phyloP scores from a whole-genome alignment of 2,797 vertebrate species.

The Sebastes trivittatus region DNA sequence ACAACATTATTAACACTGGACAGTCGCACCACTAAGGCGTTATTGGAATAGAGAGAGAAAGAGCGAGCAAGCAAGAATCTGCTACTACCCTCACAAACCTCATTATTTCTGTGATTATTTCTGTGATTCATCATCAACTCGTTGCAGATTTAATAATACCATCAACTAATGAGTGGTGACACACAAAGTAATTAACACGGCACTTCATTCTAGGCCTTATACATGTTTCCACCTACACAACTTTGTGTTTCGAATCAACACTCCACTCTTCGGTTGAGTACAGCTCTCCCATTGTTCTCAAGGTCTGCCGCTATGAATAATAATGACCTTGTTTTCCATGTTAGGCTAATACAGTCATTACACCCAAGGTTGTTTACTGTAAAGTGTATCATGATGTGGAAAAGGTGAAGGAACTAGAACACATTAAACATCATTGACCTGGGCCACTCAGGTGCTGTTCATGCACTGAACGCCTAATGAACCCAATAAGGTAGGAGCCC shows the following conservation, averaged over 20 bases:
- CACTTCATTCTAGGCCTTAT: background rate
- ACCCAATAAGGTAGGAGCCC: conserved; percentile 27
- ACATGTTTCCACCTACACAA: conserved; percentile 30
- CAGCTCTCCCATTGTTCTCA: conserved; percentile 18
- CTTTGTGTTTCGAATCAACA: conserved; percentile 6
- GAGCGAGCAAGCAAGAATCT: background rate
- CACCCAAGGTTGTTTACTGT: conserved; percentile 45
- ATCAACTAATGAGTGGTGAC: conserved; percentile 3
- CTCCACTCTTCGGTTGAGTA: conserved; percentile 16
- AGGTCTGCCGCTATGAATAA: conserved; percentile 52
- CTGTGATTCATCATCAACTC: conserved; percentile 10
- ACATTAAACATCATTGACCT: conserved; percentile 61
- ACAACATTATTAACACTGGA: background rate
- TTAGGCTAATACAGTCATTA: conserved; percentile 54
- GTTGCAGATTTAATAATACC: background rate
- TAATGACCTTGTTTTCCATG: conserved; percentile 49
- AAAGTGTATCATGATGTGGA: conserved; percentile 39
- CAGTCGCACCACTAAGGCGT: background rate
- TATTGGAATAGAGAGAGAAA: background rate
- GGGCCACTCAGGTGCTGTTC: conserved; percentile 34
- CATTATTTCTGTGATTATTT: conserved; percentile 24
- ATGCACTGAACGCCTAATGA: conserved; percentile 49
- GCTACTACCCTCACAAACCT: background rate
- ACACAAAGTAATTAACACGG: conserved; percentile 11
- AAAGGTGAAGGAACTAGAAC: conserved; percentile 41